Base-by-base conservation (phyloP, 2,888 invertebrate species). In the Volucella zonaria region DNA sequence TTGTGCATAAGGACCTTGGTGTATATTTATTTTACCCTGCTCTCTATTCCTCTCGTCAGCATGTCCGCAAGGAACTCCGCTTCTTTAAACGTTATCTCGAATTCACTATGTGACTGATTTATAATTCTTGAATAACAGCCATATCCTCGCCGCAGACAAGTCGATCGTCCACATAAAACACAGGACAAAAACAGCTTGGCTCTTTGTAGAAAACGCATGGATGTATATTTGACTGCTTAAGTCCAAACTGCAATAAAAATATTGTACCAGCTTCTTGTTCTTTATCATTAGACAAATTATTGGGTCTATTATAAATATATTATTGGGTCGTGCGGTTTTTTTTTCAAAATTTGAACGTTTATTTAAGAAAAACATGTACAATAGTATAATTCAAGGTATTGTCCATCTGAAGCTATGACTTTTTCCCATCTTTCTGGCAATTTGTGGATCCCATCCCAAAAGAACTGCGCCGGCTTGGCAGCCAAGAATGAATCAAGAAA, bases 101-200 rank as follows among this genome's bases (percentile, higher is more conserved):
- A 79, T 14, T 73, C 52, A 11, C 43, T 15, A 31, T 73, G 45
- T 11, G 67, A 67, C 43, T 66, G 23, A 4, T 62, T 42, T 18
- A 70, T 42, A 14, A 71, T 14, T 68, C 38, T 49, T 59, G 42
- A 75, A 74, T 62, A 40, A 3, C 15, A 42, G 40, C n/a, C 47
- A 45, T 68, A 31, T 83, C 51, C 49, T 83, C 82, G 3, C 81
- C 81, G 23, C 86, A 83, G 14, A 88, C 71, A 23, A 89, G 70
- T 40, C 88, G 88, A 80, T 88, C 88, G 62, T 89, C 89, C 10
- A 88, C 88, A 86, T 87, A 89, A 1, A 89, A 54, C 1, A 86
- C 86, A 8, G 88, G 23, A 31, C 87, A 86, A 38, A 85, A 71
- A 9, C 51, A 56, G n/a, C 10, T 62, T 23, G 42, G 52, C n/a